These are phyloP conservation scores for Lucilia sericata DNA, from an alignment of 1,140 invertebrate species.

Conservation along the genomic window DNA sequence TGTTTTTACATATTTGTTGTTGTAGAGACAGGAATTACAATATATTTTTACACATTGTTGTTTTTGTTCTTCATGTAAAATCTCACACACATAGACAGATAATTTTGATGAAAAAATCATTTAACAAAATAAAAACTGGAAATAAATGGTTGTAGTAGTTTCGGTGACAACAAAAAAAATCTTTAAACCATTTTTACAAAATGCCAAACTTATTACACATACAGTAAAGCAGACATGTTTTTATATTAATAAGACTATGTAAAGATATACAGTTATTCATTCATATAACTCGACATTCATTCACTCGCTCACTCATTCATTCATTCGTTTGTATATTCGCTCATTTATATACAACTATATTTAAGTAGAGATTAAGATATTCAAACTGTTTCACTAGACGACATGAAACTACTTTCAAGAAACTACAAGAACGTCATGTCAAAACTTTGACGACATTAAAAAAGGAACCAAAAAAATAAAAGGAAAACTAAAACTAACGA, in stretches of 20 bases:
- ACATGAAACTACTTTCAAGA: slow-evolving; percentile 20
- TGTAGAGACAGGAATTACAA: not conserved
- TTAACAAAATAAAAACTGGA: not conserved
- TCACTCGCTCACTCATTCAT: too few relatives aligned
- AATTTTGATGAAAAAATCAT: slow-evolving; percentile 22
- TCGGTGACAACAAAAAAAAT: not conserved
- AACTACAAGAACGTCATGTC: slow-evolving; percentile 13
- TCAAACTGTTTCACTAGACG: slow-evolving; percentile 15
- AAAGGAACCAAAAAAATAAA: not conserved
- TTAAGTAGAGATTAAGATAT: slow-evolving; percentile 27
- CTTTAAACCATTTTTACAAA: not conserved
- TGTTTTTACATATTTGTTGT: not conserved
- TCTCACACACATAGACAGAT: not conserved
- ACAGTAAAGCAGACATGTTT: not conserved
- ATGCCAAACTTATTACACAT: not conserved
- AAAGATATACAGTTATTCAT: not conserved
- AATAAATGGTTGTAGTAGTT: too few relatives aligned
- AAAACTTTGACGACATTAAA: slow-evolving; percentile 29
- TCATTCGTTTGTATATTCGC: not conserved
- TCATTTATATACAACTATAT: not conserved
- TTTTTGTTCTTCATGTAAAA: not conserved
- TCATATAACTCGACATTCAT: not conserved
- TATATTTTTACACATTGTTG: not conserved
- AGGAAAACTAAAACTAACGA: not conserved
- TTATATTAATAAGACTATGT: too few relatives aligned